Percentiles rank a stretch among this genome's conserved stretches.
Evolutionary conservation across 2,113 vertebrate genomes (phyloP).

Genomic region (Spilogale gracilis): DNA sequence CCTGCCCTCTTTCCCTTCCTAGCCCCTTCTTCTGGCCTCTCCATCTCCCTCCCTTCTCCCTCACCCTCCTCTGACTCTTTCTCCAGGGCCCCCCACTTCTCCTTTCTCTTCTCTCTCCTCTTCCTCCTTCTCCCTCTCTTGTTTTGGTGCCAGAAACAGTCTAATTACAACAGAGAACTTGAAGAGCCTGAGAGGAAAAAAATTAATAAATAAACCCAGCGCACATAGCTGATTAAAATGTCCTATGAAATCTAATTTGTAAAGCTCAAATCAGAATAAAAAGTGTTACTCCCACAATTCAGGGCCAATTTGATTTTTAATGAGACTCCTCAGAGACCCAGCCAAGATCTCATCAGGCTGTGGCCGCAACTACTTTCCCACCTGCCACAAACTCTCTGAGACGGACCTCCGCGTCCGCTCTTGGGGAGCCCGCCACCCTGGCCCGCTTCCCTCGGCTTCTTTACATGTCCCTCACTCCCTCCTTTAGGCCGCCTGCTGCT

Average conservation of each 20-base stretch:
- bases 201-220: neutral
- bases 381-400: neutral
- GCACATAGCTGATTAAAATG: constrained; percentile 68
- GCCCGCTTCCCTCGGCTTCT: neutral
- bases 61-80: neutral
- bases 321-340: constrained; percentile 44
- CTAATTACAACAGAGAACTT: constrained; percentile 65
- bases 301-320: constrained; percentile 70
- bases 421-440: neutral
- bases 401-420: neutral
- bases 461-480: neutral
- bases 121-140: constrained; percentile 22
- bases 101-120: neutral
- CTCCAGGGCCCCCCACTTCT: neutral
- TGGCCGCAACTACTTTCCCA: neutral
- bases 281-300: constrained; percentile 69
- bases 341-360: constrained; percentile 51
- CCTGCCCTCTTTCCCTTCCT: neutral
- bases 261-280: constrained; percentile 69
- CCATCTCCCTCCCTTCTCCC: no score
- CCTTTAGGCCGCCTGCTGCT: neutral
- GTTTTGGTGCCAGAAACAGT: neutral
- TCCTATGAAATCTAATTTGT: constrained; percentile 80
- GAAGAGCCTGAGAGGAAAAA: constrained; percentile 31
- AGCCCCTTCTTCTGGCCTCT: neutral